Conservation (phyloP, 2,888 invertebrate species). For the Eupithecia dodoneata region DNA sequence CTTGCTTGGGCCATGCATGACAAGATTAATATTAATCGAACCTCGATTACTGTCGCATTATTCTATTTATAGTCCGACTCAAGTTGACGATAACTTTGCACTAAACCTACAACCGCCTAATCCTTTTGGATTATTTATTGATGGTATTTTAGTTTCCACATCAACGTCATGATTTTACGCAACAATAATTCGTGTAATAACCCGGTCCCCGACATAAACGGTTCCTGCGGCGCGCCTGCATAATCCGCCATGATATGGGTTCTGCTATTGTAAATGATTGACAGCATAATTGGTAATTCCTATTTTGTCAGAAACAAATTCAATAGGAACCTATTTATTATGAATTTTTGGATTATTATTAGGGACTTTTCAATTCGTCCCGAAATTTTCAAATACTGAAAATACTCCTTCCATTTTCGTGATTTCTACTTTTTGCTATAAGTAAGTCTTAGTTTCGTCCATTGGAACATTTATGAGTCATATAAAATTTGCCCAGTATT, state of each 20-base stretch:
- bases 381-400: not conserved
- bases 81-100: not conserved
- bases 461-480: not conserved
- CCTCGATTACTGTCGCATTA: not conserved
- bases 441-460: not conserved
- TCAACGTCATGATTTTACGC: slow-evolving; percentile 13
- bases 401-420: not conserved
- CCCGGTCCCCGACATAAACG: slow-evolving; percentile 10
- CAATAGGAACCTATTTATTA: not conserved
- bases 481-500: not conserved
- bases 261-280: slow-evolving; percentile 18
- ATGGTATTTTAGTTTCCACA: slow-evolving; percentile 7
- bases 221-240: slow-evolving; percentile 22
- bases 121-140: not conserved
- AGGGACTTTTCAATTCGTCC: not conserved
- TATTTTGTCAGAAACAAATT: slow-evolving; percentile 1
- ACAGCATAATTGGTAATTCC: slow-evolving; percentile 8
- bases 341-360: not conserved
- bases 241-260: slow-evolving; percentile 31
- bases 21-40: not conserved
- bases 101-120: not conserved
- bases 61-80: not conserved
- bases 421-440: not conserved
- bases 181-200: slow-evolving; percentile 18
- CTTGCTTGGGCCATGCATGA: too few species aligned